Evolutionary conservation across 2,888 invertebrate species (phyloP).

Genomic region (Amphipoea lucens): DNA sequence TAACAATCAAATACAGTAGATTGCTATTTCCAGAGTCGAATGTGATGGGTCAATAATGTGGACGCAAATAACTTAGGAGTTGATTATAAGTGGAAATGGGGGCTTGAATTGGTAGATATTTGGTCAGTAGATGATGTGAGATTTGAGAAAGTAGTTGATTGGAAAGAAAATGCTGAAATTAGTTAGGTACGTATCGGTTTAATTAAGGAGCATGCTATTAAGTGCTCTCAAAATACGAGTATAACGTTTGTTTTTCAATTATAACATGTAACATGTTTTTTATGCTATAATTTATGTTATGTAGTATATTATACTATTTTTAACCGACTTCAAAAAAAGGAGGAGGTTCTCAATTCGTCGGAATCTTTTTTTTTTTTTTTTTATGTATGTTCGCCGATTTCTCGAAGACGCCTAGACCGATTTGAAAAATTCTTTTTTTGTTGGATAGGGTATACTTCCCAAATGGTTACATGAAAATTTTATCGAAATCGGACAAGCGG

Average conservation of each 20-base stretch:
- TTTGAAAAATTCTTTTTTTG: too few species aligned
- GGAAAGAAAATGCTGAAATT: neutral
- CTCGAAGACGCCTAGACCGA: too few species aligned
- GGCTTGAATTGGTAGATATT: neutral
- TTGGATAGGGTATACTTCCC: too few species aligned
- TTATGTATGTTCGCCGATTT: too few species aligned
- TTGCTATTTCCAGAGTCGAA: neutral
- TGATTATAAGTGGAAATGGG: neutral
- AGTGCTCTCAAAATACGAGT: neutral
- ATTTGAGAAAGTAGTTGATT: neutral
- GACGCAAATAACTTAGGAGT: slow-evolving; percentile 1
- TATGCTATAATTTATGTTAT: neutral
- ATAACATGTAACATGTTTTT: neutral
- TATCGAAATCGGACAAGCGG: too few species aligned
- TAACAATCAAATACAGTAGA: neutral
- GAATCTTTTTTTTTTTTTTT: too few species aligned
- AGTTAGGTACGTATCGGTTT: neutral
- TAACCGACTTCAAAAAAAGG: too few species aligned
- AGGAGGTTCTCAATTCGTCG: too few species aligned
- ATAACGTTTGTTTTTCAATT: neutral
- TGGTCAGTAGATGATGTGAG: neutral
- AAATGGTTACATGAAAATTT: too few species aligned
- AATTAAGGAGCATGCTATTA: neutral
- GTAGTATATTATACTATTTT: neutral
- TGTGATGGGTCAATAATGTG: neutral